Percentiles rank a stretch among this genome's conserved stretches.
These are phyloP conservation scores for Amniataba percoides DNA, from an alignment of 2,797 vertebrate species.

Conservation along the genomic window DNA sequence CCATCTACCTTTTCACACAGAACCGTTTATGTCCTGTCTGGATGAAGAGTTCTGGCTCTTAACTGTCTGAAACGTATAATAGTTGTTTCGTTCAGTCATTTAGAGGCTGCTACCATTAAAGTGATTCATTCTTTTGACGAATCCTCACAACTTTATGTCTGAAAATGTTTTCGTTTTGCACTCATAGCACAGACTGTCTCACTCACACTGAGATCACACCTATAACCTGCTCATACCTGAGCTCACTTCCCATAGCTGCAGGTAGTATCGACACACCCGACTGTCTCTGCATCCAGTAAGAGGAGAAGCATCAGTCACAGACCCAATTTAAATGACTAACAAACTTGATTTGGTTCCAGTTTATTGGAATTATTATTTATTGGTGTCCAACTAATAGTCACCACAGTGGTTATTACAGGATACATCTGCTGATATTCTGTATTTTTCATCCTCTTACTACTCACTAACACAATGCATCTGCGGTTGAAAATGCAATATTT, in stretches of 20 bases:
- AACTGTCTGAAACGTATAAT: neutral
- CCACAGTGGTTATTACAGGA: neutral
- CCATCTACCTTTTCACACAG: neutral
- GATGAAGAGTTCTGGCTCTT: neutral
- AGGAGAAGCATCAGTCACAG: neutral
- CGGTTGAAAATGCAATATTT: neutral
- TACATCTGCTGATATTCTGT: neutral
- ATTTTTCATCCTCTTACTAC: neutral
- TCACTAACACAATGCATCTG: neutral
- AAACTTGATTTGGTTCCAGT: neutral
- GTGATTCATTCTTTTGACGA: neutral
- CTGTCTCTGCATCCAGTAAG: neutral
- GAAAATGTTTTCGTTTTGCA: neutral
- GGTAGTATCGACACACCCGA: neutral
- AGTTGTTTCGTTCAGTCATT: neutral
- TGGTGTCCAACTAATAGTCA: neutral
- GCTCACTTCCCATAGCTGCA: neutral
- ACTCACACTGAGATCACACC: slow-evolving; percentile 5
- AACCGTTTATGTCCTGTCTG: neutral
- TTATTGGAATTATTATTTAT: neutral
- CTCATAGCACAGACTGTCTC: neutral
- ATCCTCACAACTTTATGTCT: neutral
- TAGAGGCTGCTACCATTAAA: neutral
- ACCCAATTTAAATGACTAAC: neutral
- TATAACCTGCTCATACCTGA: neutral